Evolutionary conservation across 2,113 vertebrate genomes (phyloP).

Genomic region (Psettodes erumei): DNA sequence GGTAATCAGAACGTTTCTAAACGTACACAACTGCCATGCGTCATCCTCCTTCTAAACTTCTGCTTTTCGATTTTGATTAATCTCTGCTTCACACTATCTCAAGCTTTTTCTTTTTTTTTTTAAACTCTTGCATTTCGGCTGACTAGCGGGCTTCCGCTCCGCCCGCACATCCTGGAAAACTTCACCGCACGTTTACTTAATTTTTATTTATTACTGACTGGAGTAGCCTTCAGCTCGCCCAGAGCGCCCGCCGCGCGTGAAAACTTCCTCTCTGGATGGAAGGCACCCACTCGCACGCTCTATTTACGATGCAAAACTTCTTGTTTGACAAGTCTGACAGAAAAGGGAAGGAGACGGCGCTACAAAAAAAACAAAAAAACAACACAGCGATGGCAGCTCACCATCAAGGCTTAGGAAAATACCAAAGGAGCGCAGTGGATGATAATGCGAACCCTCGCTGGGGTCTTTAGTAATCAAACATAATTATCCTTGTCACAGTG

Average conservation of each 20-base stretch:
- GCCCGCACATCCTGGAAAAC: constrained; percentile 14
- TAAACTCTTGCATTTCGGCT: neutral
- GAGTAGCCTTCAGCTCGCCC: constrained; percentile 4
- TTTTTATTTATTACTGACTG: constrained; percentile 30
- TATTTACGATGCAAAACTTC: constrained; percentile 39
- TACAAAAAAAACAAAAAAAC: constrained; percentile 47
- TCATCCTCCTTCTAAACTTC: neutral
- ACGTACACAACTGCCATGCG: neutral
- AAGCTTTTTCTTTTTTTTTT: neutral
- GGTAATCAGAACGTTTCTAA: too few species aligned
- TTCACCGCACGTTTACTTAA: constrained; percentile 2
- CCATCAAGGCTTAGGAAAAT: constrained; percentile 53
- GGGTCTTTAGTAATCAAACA: constrained; percentile 77
- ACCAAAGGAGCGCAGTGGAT: constrained; percentile 57
- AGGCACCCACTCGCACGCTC: constrained; percentile 24
- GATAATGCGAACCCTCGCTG: constrained; percentile 65
- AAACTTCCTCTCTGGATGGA: neutral
- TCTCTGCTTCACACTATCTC: neutral
- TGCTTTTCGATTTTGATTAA: neutral
- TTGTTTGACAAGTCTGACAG: constrained; percentile 29
- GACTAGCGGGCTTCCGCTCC: neutral
- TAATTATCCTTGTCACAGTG: constrained; percentile 72
- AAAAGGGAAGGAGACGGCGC: constrained; percentile 27
- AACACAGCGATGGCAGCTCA: constrained; percentile 44
- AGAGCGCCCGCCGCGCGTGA: neutral